Conservation (phyloP, 1,140 invertebrate species). For the Tribolium madens region DNA sequence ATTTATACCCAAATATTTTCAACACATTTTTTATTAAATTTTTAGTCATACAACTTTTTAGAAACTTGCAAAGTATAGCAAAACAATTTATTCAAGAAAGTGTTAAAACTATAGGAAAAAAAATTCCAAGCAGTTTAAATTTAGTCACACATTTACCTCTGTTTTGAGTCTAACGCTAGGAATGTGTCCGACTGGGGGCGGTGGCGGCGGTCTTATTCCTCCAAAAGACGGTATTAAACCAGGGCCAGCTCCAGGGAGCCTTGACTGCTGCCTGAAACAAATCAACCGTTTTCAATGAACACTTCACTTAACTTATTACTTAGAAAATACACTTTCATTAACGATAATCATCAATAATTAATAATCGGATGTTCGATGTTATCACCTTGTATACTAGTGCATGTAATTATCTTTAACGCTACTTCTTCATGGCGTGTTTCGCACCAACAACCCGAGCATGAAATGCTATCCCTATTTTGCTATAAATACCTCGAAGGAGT, state of each 20-base stretch:
- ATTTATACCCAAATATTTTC: too few relatives aligned
- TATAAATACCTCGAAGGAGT: slow-evolving; percentile 29
- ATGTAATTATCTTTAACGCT: slow-evolving; percentile 25
- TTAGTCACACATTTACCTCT: too few relatives aligned
- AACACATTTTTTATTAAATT: too few relatives aligned
- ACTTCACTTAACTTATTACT: slow-evolving; percentile 1
- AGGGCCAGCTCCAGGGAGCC: slow-evolving; percentile 53
- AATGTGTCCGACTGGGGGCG: slow-evolving; percentile 57
- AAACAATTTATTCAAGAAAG: too few relatives aligned
- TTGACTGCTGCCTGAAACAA: slow-evolving; percentile 57
- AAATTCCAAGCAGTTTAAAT: too few relatives aligned
- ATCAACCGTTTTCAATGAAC: too few relatives aligned
- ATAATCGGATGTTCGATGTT: slow-evolving; percentile 37
- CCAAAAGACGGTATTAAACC: slow-evolving; percentile 36
- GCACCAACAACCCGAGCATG: slow-evolving; percentile 11
- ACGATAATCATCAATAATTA: slow-evolving; percentile 7
- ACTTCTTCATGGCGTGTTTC: slow-evolving; percentile 9
- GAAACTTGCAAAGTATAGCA: too few relatives aligned
- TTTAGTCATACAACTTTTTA: too few relatives aligned
- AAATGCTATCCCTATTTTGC: slow-evolving; percentile 12
- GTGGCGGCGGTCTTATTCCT: slow-evolving; percentile 56
- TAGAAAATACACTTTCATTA: slow-evolving; percentile 32
- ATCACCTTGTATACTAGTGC: slow-evolving; percentile 14
- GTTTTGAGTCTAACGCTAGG: slow-evolving; percentile 55
- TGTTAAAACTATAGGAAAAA: too few relatives aligned